Percentiles rank a stretch among this genome's conserved stretches.
Evolutionary conservation across 2,888 invertebrate genomes (phyloP).

Genomic region (Drosophila quinaria): DNA sequence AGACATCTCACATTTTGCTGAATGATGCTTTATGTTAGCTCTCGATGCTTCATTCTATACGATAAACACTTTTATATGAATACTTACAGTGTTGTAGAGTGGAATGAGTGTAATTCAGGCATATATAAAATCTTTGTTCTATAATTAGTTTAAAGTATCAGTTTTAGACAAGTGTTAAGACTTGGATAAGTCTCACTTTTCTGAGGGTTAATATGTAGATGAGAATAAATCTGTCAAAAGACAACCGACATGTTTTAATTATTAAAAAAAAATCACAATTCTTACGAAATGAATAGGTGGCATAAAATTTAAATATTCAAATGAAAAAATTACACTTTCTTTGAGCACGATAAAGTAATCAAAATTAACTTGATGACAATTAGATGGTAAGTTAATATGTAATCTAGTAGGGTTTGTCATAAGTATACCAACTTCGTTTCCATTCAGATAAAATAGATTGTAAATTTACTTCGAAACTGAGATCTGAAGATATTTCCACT

Average conservation of each 20-base stretch:
- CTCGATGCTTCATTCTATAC: conserved; percentile 9
- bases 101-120: neutral
- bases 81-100: conserved; percentile 9
- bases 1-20: conserved; percentile 17
- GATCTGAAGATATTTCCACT: conserved; percentile 52
- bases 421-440: neutral
- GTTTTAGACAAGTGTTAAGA: neutral
- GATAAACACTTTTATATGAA: neutral
- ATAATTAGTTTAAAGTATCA: neutral
- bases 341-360: neutral
- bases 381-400: neutral
- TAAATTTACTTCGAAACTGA: conserved; percentile 22
- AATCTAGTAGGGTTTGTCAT: neutral
- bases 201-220: neutral
- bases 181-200: neutral
- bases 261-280: neutral
- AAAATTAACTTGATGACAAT: neutral
- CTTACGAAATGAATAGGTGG: neutral
- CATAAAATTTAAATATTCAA: neutral
- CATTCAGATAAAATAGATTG: conserved; percentile 11
- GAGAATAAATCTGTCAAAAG: neutral
- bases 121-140: conserved; percentile 5
- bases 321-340: neutral
- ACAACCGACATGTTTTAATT: neutral
- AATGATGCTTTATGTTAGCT: conserved; percentile 24